Evolutionary conservation across 2,888 invertebrate species (phyloP).

Genomic region (Netelia melanura): DNA sequence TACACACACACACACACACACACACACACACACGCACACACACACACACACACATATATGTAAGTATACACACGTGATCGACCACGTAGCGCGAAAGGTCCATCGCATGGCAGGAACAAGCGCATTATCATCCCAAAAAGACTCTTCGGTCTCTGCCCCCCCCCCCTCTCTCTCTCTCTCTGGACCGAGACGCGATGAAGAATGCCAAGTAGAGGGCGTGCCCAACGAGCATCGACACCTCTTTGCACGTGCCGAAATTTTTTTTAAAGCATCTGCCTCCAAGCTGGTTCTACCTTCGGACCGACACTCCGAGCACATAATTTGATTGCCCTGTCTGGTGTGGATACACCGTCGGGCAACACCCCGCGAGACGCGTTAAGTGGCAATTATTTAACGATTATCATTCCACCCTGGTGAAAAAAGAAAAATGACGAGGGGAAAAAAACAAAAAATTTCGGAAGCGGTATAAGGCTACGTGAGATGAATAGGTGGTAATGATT

Average conservation of each 20-base stretch:
- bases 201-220: conserved; percentile 64
- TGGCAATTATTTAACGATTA: conserved; percentile 66
- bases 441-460: background rate
- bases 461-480: background rate
- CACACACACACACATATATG: background rate
- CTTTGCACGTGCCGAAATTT: conserved; percentile 67
- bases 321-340: conserved; percentile 57
- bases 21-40: background rate
- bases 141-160: background rate
- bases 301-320: conserved; percentile 60
- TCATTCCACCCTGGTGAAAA: conserved; percentile 44
- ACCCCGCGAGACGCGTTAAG: conserved; percentile 51
- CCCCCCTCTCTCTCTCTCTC: background rate
- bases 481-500: conserved; percentile 19
- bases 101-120: conserved; percentile 42
- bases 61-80: conserved; percentile 31
- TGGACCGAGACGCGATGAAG: conserved; percentile 54
- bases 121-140: conserved; percentile 47
- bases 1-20: background rate
- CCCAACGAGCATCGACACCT: conserved; percentile 67
- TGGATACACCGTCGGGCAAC: conserved; percentile 2
- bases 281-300: conserved; percentile 31
- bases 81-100: conserved; percentile 37
- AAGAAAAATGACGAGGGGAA: conserved; percentile 3
- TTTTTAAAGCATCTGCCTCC: conserved; percentile 16